phyloP scores from a whole-genome alignment of 1,140 invertebrate species.

The Zophobas morio region DNA sequence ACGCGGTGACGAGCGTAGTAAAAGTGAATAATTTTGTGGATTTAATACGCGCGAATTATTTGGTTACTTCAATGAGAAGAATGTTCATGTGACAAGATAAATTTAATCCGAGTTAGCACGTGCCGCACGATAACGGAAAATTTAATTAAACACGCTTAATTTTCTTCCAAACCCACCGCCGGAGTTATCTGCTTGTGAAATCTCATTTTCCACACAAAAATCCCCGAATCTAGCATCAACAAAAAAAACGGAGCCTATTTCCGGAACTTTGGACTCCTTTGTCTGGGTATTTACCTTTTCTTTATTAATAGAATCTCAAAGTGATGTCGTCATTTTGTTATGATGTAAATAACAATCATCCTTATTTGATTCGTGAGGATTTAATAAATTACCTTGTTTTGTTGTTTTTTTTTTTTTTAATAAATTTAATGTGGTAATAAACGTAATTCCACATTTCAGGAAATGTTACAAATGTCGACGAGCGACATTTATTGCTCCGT shows the following conservation, averaged over 20 bases:
- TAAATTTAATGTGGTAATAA: neutral
- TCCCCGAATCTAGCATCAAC: too few species aligned
- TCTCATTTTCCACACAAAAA: neutral
- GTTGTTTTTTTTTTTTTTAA: neutral
- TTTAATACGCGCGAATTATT: neutral
- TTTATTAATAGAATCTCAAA: too few species aligned
- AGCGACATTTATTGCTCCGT: conserved; percentile 6
- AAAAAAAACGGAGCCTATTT: neutral
- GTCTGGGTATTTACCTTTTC: neutral
- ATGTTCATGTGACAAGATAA: conserved; percentile 33
- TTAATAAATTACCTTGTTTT: neutral
- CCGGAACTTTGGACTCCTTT: neutral
- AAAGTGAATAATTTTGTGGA: too few species aligned
- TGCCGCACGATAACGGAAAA: neutral
- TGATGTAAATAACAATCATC: neutral
- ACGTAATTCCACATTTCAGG: conserved; percentile 1
- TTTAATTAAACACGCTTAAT: neutral
- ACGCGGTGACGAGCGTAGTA: too few species aligned
- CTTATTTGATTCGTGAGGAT: neutral
- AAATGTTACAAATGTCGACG: conserved; percentile 11
- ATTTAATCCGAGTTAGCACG: conserved; percentile 23
- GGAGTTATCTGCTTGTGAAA: neutral
- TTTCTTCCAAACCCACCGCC: neutral
- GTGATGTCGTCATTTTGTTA: too few species aligned
- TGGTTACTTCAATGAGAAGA: neutral